Evolutionary conservation across 2,113 vertebrate genomes (phyloP).

Genomic region (Myodes glareolus): DNA sequence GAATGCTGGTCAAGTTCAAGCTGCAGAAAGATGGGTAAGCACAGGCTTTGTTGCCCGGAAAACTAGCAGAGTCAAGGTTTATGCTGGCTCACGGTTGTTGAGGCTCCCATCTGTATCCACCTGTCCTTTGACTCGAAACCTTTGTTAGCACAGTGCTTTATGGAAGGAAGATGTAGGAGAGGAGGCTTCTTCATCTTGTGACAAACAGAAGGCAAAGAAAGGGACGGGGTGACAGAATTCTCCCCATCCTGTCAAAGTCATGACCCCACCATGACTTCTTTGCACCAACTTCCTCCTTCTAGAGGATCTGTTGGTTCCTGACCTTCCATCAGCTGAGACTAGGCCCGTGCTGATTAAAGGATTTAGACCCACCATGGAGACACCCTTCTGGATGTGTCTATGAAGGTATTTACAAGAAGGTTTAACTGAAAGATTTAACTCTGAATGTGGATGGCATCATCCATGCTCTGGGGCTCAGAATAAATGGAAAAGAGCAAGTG

Average conservation of each 20-base stretch:
- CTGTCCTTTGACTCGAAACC: neutral
- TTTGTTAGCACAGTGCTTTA: neutral
- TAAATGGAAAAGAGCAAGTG: neutral
- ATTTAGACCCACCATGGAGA: neutral
- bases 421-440: neutral
- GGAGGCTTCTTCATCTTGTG: neutral
- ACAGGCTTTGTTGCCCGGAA: neutral
- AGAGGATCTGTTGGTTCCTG: neutral
- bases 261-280: no score
- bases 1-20: no score
- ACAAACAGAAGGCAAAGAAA: neutral
- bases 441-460: no score
- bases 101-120: neutral
- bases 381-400: neutral
- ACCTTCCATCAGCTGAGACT: no score
- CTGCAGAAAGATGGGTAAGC: no score
- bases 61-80: no score
- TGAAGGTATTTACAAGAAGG: neutral
- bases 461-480: neutral
- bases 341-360: neutral
- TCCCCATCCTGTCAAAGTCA: neutral
- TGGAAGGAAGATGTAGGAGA: fast-evolving
- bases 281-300: neutral
- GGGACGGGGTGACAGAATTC: neutral
- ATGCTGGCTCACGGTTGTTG: fast-evolving